phyloP scores from a whole-genome alignment of 2,113 vertebrate genomes.

The Corythoichthys haematopterus region DNA sequence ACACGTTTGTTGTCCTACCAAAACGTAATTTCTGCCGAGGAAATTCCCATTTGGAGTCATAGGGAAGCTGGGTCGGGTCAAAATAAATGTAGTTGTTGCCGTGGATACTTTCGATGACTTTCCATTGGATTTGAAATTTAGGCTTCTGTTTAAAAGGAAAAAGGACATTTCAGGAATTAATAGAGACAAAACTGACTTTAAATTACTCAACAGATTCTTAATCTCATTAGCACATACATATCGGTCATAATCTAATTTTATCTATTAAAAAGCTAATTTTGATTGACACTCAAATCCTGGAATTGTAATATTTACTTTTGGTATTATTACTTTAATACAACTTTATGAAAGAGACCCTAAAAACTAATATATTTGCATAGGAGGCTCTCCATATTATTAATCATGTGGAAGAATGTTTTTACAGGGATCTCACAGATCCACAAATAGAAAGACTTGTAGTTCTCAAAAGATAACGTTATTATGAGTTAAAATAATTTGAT shows the following conservation, averaged over 20 bases:
- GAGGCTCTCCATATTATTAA: no score
- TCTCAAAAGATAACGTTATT: no score
- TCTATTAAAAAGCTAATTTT: not conserved
- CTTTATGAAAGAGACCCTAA: not conserved
- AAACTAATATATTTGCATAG: no score
- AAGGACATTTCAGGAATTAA: slow-evolving; percentile 6
- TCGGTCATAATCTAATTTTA: not conserved
- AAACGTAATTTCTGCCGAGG: slow-evolving; percentile 90
- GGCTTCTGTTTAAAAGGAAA: slow-evolving; percentile 77
- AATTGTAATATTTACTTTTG: no score
- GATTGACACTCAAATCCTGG: not conserved
- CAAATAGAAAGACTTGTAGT: no score
- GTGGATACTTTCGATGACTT: slow-evolving; percentile 87
- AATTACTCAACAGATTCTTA: not conserved
- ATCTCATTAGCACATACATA: not conserved
- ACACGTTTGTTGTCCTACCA: slow-evolving; percentile 65
- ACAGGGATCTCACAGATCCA: no score
- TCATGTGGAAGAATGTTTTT: no score
- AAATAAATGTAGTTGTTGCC: slow-evolving; percentile 94
- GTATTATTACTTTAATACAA: no score
- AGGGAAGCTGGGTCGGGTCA: slow-evolving; percentile 90
- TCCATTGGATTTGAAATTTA: slow-evolving; percentile 94
- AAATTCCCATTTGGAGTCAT: slow-evolving; percentile 94
- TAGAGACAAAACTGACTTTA: not conserved
- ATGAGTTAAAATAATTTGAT: no score